Evolutionary conservation across 2,113 vertebrate species (phyloP), one percentile per base, ranked within the genome.

Genomic region (Pseudopipra pipra): DNA sequence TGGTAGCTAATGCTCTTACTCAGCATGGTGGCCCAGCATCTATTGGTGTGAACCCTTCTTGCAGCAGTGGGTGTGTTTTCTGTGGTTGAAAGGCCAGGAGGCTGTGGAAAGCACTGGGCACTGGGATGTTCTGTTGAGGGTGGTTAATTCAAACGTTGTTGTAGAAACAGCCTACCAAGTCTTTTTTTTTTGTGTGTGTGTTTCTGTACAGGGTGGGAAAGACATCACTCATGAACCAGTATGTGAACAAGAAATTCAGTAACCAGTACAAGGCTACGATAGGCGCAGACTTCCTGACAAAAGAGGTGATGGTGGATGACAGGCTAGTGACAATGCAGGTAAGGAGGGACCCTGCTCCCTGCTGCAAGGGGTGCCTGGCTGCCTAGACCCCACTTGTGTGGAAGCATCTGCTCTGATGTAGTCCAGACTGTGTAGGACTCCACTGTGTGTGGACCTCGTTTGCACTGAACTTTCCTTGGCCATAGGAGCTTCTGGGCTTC

Each of bases 181-280:
- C 18, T 47, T 46, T 54, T 66, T 70, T 6, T 39, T 52, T 5
- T 46, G 12, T 49, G 24, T 51, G 24, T 77, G 12, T 56, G 46
- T 96, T 74, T 62, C 52, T 93, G 4, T 89, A 33, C 97, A 99
- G 99, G 68, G 99, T 99, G 68, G 99, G 99, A 46, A 99, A 99
- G 97, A 99, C 99, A 73, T 99, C 99, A 1, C 98, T 99, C 39
- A 99, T 99, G 99, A 99, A 99, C 98, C 99, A 99, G 97, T 99
- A 99, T 96, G 99, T 99, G 97, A 99, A 99, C 97, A 99, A 99
- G 98, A 99, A 99, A 97, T 99, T 99, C 97, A 99, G 99, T 96
- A 99, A 99, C 97, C 99, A 99, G 96, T 99, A 99, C 97, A 99
- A 99, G 98, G 99, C 99, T 17, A 99, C 99, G 97, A 99, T 99